Base-by-base conservation (phyloP, 1,140 invertebrate species). In the Drosophila orena region DNA sequence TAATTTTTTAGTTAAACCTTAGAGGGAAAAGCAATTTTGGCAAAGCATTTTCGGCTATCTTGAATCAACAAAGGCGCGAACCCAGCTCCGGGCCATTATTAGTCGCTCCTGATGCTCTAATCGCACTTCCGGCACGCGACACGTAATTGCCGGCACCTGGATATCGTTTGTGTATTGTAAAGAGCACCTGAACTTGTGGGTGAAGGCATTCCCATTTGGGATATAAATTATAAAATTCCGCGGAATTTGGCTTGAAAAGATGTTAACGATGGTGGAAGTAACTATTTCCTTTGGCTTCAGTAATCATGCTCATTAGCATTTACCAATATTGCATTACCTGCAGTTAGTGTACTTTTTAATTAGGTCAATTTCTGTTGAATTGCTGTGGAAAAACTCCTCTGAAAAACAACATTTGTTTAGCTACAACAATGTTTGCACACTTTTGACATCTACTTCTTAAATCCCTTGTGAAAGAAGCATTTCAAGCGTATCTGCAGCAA, bases 1-100 rank as follows among this genome's bases (percentile, higher is more conserved):
- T 80, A 59, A 84, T 81, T 81, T 85, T 77, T 84, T 77, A 72
- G 66, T 64, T 64, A 68, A 85, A 79, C 57, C 77, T 50, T 17
- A 37, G 68, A 81, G 54, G 57, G 42, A 61, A 65, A 68, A 76
- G 50, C 60, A 43, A 74, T 79, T 79, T 79, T 22, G 54, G 35
- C 50, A 54, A 35, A 22, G n/a, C 22, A 66, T 54, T 69, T 68
- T 68, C 42, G 27, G 47, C 42, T 58, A 75, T 75, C 72, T 75
- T 52, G 20, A 75, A 75, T 75, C 72, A 75, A 75, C 59, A 75
- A 75, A 58, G 64, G 64, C 64, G 52, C 42, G 38, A 20, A 22
- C 37, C 27, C 24, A 57, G 40, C 49, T 60, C 59, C 30, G 20
- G 43, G 53, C 40, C 50, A 65, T 75, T 75, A 75, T 75, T 75